Evolutionary conservation across 35 echinoderm and acorn worm genomes (phyloP).

Genomic region (Heliocidaris tuberculata): DNA sequence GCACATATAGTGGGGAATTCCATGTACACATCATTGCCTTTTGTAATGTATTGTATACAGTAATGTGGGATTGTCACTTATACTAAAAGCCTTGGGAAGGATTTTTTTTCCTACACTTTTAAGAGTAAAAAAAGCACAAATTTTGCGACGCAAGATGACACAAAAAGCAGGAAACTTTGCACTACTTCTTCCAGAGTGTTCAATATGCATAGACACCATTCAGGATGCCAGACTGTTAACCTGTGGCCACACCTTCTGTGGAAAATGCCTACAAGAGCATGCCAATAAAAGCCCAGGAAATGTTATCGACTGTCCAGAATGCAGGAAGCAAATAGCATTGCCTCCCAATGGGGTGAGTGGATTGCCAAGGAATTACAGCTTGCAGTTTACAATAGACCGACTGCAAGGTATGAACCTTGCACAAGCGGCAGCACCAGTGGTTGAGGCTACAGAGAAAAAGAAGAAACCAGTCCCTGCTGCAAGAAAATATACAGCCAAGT

Average conservation of each 20-base stretch:
- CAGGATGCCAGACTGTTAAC: not conserved
- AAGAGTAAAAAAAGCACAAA: not conserved
- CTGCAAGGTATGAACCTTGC: not conserved
- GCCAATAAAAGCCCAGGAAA: not conserved
- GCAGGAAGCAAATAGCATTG: not conserved
- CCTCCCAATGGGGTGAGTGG: not conserved
- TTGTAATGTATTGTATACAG: not conserved
- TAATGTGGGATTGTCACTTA: not conserved
- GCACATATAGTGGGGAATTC: not conserved
- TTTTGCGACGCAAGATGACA: not conserved
- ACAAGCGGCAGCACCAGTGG: not conserved
- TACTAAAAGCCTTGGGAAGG: not conserved
- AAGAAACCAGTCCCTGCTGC: not conserved
- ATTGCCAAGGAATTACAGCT: conserved; percentile 6
- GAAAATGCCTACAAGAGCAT: not conserved
- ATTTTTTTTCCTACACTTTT: not conserved
- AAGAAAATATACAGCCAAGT: conserved; percentile 25
- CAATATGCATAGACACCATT: conserved; percentile 3
- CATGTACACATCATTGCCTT: not conserved
- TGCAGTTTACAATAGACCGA: conserved; percentile 8
- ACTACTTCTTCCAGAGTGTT: conserved; percentile 13
- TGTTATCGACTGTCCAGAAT: not conserved
- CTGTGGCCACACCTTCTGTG: conserved; percentile 29
- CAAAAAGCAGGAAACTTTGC: not conserved
- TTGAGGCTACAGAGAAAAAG: not conserved